Base-by-base conservation (phyloP, 2,113 vertebrate genomes). In the Gallinago jamesoni region DNA sequence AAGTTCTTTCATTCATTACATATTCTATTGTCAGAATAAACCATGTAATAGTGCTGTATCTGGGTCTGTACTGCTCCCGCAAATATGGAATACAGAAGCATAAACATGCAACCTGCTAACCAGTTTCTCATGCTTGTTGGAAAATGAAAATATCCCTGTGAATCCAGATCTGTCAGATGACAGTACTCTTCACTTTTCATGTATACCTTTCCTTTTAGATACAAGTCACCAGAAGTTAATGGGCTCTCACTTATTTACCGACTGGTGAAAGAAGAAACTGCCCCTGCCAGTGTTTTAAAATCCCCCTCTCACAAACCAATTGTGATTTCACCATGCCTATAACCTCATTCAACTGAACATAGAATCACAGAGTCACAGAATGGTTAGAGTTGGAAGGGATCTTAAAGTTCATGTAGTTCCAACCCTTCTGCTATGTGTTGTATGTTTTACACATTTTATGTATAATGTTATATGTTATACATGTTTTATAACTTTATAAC, bases 11-110 rank as follows among this genome's bases (percentile, higher is more conserved):
- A 93, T 89, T 96, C 76, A 90, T 96, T 94, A 94, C 87, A 78
- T 90, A 90, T 94, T 96, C 80, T 84, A 88, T 94, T 97, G 96
- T 87, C 80, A 97, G 95, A 93, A 93, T 81, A 94, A 94, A 84
- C 87, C 73, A 57, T 92, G 74, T 87, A 94, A 96, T 69, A 92
- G 67, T 86, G 74, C 89, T 87, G 69, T 93, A 75, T 94, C 43
- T 94, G 59, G 56, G 78, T 89, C 77, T 87, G 55, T 67, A 53
- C 84, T 83, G 37, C 73, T 94, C 88, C 82, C 2, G 4, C 41
- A 92, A 84, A 76, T 79, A 87, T 22, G 52, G 68, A 94, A 92
- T 77, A 43, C 30, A 14, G 82, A 84, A 91, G 47, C 43, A 30
- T 84, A 92, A 93, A 84, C 75, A 73, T 37, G 35, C 67, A 96